A percentile compares a stretch with the other conserved stretches of the same genome.
phyloP scores from a whole-genome alignment of 2,888 invertebrate species.

The Mamestra brassicae region DNA sequence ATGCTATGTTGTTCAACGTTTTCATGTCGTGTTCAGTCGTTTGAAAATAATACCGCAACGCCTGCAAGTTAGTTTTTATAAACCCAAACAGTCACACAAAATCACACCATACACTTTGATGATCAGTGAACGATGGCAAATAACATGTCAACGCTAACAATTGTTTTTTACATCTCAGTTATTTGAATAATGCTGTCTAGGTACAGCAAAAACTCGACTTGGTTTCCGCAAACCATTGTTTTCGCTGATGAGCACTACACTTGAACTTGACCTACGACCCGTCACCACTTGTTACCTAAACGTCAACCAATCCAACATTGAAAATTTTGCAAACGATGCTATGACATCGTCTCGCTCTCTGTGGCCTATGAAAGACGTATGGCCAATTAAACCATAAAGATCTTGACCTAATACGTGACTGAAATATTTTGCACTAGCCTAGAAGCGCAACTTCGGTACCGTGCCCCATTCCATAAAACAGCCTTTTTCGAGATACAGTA shows the following conservation, averaged over 20 bases:
- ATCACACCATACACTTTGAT: background rate
- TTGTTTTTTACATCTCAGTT: background rate
- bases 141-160: background rate
- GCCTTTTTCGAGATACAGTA: background rate
- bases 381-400: background rate
- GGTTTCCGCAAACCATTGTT: conserved; percentile 3
- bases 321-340: background rate
- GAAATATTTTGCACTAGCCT: background rate
- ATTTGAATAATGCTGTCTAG: background rate
- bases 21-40: too few relatives aligned
- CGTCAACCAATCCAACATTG: background rate
- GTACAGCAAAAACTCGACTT: background rate
- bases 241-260: conserved; percentile 1
- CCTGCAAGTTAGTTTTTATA: too few relatives aligned
- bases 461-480: too few relatives aligned
- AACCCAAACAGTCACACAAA: too few relatives aligned
- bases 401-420: background rate
- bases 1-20: background rate
- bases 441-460: background rate
- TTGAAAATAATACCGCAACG: background rate
- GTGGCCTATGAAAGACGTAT: background rate
- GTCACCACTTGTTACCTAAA: background rate
- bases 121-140: conserved; percentile 1
- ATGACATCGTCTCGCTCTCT: background rate
- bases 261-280: background rate